These are phyloP conservation scores for Pocillopora meandrina DNA, from an alignment of 92 coral and sea anemone genomes.

Conservation along the genomic window DNA sequence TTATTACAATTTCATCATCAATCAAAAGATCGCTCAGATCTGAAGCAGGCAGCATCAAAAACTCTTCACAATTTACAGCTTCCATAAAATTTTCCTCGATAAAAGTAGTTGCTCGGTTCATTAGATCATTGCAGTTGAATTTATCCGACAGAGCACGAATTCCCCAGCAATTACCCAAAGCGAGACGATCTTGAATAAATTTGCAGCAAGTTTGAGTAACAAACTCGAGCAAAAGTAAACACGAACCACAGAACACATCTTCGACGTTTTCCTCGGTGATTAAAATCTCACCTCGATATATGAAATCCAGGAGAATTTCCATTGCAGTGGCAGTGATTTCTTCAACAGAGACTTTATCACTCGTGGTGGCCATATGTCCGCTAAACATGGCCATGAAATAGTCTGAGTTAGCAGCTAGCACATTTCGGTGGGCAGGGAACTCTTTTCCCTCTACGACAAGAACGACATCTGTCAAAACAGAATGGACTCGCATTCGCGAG, in stretches of 20 bases:
- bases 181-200: conserved; percentile 89
- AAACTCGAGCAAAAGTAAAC: conserved; percentile 77
- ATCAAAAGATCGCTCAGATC: conserved; percentile 70
- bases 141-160: conserved; percentile 88
- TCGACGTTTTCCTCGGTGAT: conserved; percentile 97
- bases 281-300: conserved; percentile 80
- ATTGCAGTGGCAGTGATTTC: conserved; percentile 83
- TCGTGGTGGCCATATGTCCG: conserved; percentile 79
- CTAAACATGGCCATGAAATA: conserved; percentile 99
- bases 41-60: conserved; percentile 72
- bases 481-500: conserved; percentile 79
- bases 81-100: conserved; percentile 86
- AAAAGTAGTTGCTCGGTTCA: conserved; percentile 76
- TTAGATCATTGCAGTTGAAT: conserved; percentile 74
- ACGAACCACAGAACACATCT: conserved; percentile 88
- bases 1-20: conserved; percentile 81
- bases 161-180: conserved; percentile 93
- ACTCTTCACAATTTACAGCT: conserved; percentile 79
- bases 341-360: conserved; percentile 60
- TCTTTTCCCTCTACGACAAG: conserved; percentile 81
- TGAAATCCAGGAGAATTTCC: conserved; percentile 78
- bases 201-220: conserved; percentile 87
- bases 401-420: conserved; percentile 92
- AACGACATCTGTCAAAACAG: conserved; percentile 80
- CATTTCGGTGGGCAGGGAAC: conserved; percentile 90